Evolutionary conservation across 2,113 vertebrate genomes (phyloP).

Genomic region (Perognathus longimembris): DNA sequence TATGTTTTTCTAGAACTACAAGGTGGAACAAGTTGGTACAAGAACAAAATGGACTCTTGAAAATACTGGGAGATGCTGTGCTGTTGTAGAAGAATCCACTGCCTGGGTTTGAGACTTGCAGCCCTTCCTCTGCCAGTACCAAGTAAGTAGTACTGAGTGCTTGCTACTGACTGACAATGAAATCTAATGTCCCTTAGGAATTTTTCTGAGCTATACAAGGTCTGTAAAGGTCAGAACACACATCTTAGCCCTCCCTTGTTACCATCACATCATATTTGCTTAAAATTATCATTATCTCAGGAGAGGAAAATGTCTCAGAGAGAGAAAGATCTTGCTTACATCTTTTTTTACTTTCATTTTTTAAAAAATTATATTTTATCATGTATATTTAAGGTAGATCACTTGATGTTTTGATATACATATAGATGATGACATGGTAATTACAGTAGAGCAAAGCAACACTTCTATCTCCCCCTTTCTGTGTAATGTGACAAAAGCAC

Average conservation of each 20-base stretch:
- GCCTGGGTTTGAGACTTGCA: not conserved
- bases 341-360: not conserved
- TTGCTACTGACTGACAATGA: not conserved
- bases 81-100: not conserved
- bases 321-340: not conserved
- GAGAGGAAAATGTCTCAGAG: not conserved
- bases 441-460: not conserved
- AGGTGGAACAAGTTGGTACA: not conserved
- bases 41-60: not conserved
- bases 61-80: not conserved
- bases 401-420: not conserved
- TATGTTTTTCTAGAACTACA: not conserved
- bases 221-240: accelerated
- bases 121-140: not conserved
- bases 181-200: not conserved
- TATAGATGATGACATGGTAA: not conserved
- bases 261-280: not conserved
- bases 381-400: not conserved
- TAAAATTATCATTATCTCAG: not conserved
- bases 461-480: not conserved
- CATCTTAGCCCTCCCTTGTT: not conserved
- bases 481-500: not conserved
- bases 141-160: no score
- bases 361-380: not conserved
- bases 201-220: not conserved